These are phyloP conservation scores for Rhea americana DNA, from an alignment of 2,113 vertebrate species.

Conservation along the genomic window DNA sequence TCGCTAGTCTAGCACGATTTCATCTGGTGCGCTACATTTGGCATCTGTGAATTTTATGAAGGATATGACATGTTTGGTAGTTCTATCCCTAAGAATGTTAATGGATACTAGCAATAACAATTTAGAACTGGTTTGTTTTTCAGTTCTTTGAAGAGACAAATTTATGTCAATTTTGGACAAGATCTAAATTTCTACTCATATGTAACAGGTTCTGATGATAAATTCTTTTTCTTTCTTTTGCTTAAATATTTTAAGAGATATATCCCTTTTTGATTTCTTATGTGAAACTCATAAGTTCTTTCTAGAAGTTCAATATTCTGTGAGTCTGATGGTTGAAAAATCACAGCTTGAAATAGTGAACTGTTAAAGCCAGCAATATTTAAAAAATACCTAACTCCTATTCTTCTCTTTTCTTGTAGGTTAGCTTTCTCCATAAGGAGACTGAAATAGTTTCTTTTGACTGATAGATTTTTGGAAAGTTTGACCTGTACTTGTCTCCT, in stretches of 20 bases:
- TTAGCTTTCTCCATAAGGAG: not conserved
- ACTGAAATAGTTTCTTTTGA: not conserved
- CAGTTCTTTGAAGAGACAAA: not conserved
- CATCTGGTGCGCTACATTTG: not conserved
- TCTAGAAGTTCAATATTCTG: not conserved
- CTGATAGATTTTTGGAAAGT: not conserved
- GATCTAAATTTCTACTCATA: not conserved
- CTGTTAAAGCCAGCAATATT: not conserved
- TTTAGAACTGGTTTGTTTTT: not conserved
- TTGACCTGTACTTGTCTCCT: not conserved
- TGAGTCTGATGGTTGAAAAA: not conserved
- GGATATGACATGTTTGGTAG: not conserved
- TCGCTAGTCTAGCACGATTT: not conserved
- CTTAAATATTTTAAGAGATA: not conserved
- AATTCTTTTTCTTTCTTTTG: not conserved
- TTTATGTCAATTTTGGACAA: not conserved
- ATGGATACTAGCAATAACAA: not conserved
- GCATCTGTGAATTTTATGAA: not conserved
- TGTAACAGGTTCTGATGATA: not conserved
- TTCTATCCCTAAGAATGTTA: not conserved
- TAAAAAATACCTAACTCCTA: not conserved
- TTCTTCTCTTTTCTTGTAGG: not conserved
- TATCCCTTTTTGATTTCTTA: not conserved
- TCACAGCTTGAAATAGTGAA: not conserved
- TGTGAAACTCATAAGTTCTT: not conserved